phyloP scores from a whole-genome alignment of 2,888 invertebrate species.

The Dusona sp. region DNA sequence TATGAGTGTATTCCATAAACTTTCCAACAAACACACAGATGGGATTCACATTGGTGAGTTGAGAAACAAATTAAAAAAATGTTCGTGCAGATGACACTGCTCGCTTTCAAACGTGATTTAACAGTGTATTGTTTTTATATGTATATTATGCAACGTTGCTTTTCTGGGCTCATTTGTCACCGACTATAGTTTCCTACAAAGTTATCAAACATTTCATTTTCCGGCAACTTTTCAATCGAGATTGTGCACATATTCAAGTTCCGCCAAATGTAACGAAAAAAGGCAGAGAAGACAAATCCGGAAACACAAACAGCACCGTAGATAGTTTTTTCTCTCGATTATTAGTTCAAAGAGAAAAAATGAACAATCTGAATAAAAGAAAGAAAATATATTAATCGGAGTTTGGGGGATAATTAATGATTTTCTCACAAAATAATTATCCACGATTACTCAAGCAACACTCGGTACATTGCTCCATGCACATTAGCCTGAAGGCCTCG shows the following conservation, averaged over 20 bases:
- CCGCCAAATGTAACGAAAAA: slow-evolving; percentile 20
- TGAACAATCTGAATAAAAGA: no score
- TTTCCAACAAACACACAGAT: slow-evolving; percentile 14
- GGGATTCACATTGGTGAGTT: not conserved
- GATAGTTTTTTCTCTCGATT: not conserved
- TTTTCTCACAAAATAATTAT: not conserved
- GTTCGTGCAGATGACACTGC: slow-evolving; percentile 36
- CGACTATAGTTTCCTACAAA: slow-evolving; percentile 20
- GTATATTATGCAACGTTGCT: not conserved
- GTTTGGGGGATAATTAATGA: no score
- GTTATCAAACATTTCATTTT: slow-evolving; percentile 45
- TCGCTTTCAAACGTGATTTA: slow-evolving; percentile 40
- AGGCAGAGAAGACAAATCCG: not conserved
- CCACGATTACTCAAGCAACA: not conserved
- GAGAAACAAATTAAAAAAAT: slow-evolving; percentile 41
- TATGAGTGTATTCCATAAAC: slow-evolving; percentile 8
- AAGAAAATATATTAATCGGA: no score
- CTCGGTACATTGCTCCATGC: not conserved
- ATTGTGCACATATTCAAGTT: slow-evolving; percentile 1
- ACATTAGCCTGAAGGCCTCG: not conserved
- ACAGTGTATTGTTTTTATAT: slow-evolving; percentile 4
- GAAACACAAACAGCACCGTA: not conserved
- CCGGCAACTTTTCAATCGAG: slow-evolving; percentile 13
- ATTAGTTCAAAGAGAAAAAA: not conserved
- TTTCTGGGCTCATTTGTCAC: slow-evolving; percentile 24